Evolutionary conservation across 2,113 vertebrate genomes (phyloP), one percentile per base, ranked within the genome.

Genomic region (Scartelaos histophorus): DNA sequence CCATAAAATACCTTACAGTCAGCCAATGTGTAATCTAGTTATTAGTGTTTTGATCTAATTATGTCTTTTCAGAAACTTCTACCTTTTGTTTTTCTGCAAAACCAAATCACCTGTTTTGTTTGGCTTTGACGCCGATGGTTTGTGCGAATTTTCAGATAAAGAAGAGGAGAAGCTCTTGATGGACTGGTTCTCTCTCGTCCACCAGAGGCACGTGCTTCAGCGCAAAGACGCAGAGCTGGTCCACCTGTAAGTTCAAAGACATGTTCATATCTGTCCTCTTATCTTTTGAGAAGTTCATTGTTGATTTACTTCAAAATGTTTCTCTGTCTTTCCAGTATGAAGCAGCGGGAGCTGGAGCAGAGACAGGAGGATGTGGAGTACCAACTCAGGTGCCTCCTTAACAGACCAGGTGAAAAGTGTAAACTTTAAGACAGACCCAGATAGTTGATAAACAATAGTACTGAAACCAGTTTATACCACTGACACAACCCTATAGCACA

Each of bases 341-440:
- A 96, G 89, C 97, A 98, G 91, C 94, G 96, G 88, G 93, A 90
- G 73, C 88, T 99, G 74, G 97, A 99, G 84, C 95, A 96, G 86
- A 94, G 93, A 11, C 97, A 99, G 85, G 94, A 95, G 0, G 96
- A 98, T 0, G 95, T 98, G 71, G 97, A 98, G 69, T 98, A 94
- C 0, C 92, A 95, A 69, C 90, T 99, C 47, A 89, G 97, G 3
- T 95, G 97, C 85, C 94, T 99, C 29, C 94, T 98, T 68, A 97
- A 96, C 75, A 99, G 96, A 90, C 96, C 96, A 12, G 96, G 97
- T 97, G 81, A 85, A 75, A 65, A 17, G 24, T n/a, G 61, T 6
- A 6, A 38, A 38, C 35, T 38, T 5, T 6, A 38, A 38, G 3
- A 38, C 35, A 38, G 35, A 38, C 3, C 35, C 46, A 47, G 46